Conservation (phyloP, 2,797 vertebrate species). For the Hyperoplus lanceolatus region DNA sequence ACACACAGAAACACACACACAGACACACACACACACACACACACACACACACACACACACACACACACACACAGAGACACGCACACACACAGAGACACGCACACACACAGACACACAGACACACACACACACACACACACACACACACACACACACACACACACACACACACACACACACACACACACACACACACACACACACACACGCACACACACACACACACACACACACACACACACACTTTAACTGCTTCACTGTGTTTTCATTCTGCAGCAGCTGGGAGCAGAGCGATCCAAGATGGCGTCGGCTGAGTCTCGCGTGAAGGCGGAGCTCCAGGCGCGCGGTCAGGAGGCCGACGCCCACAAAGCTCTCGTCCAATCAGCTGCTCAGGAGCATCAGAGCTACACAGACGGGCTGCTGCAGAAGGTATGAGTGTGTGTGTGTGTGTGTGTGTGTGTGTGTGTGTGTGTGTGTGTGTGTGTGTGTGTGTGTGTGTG, state of each 20-base stretch:
- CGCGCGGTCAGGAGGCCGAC: slow-evolving; percentile 80
- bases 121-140: too few species aligned
- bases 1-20: too few species aligned
- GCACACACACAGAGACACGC: too few species aligned
- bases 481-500: not conserved
- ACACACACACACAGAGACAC: too few species aligned
- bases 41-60: too few species aligned
- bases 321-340: slow-evolving; percentile 86
- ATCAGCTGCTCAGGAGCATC: slow-evolving; percentile 85
- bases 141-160: too few species aligned
- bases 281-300: slow-evolving; percentile 86
- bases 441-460: not conserved
- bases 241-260: not conserved
- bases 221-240: too few species aligned
- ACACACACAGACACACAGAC: too few species aligned
- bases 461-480: not conserved
- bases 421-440: slow-evolving; percentile 86
- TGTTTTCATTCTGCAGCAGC: slow-evolving; percentile 79
- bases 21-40: too few species aligned
- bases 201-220: too few species aligned
- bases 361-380: slow-evolving; percentile 25
- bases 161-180: too few species aligned
- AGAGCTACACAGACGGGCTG: slow-evolving; percentile 87
- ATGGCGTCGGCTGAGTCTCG: slow-evolving; percentile 77
- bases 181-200: too few species aligned